Percentiles rank a stretch among this genome's conserved stretches.
Conservation (phyloP, 2,888 invertebrate genomes). For the Slavum lentiscoides region DNA sequence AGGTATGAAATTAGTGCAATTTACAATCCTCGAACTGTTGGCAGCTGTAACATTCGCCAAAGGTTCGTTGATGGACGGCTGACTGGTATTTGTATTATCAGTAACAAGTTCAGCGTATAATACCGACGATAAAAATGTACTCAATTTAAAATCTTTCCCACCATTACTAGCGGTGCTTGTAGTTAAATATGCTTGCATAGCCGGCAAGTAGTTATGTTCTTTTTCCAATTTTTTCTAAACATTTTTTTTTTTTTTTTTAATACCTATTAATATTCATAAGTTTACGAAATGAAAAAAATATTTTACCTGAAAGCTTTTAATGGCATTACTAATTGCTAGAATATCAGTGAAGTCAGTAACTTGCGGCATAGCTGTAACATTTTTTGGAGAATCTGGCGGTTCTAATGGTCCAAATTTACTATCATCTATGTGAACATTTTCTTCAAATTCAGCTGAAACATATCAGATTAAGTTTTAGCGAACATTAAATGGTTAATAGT, state of each 20-base stretch:
- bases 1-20: slow-evolving; percentile 20
- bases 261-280: neutral
- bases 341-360: slow-evolving; percentile 37
- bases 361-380: slow-evolving; percentile 23
- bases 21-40: slow-evolving; percentile 39
- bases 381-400: slow-evolving; percentile 41
- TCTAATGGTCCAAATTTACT: slow-evolving; percentile 47
- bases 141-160: slow-evolving; percentile 42
- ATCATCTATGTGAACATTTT: slow-evolving; percentile 38
- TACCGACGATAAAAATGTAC: slow-evolving; percentile 31
- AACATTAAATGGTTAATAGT: no score
- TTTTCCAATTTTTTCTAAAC: slow-evolving; percentile 46
- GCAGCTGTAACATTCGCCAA: slow-evolving; percentile 40
- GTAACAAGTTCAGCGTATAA: slow-evolving; percentile 32
- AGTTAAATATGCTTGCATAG: slow-evolving; percentile 52
- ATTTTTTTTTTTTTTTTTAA: slow-evolving; percentile 2
- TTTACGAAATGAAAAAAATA: neutral
- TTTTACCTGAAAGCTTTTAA: slow-evolving; percentile 42
- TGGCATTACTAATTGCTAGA: slow-evolving; percentile 39
- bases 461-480: neutral
- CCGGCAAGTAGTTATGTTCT: slow-evolving; percentile 39
- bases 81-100: slow-evolving; percentile 36
- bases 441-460: slow-evolving; percentile 36
- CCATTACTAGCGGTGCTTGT: slow-evolving; percentile 39
- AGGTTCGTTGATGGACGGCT: slow-evolving; percentile 26